These are phyloP conservation scores for Sceloporus tristichus DNA, from an alignment of 2,113 vertebrate species.

Conservation along the genomic window DNA sequence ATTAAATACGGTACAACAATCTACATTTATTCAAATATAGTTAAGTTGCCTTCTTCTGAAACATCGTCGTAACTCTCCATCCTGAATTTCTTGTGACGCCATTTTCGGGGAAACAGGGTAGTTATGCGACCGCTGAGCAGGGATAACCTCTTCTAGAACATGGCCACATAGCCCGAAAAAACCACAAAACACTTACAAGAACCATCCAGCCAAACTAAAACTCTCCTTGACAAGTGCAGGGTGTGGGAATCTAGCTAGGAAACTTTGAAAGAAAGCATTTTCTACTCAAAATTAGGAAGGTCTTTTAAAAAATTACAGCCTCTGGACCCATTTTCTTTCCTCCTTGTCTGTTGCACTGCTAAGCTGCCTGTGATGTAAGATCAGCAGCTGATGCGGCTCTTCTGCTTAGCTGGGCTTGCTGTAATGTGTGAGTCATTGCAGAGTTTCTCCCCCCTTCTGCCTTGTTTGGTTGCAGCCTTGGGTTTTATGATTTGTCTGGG, in stretches of 20 bases:
- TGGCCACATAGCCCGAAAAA: too few relatives aligned
- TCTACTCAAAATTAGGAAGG: rapidly evolving
- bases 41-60: too few relatives aligned
- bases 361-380: rapidly evolving
- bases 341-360: neutral
- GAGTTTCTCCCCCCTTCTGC: conserved; percentile 32
- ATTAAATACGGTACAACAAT: too few relatives aligned
- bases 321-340: neutral
- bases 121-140: too few relatives aligned
- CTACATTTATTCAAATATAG: too few relatives aligned
- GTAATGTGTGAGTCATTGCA: conserved; percentile 69
- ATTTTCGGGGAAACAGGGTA: too few relatives aligned
- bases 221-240: neutral
- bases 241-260: neutral
- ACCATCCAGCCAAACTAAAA: neutral
- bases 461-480: conserved; percentile 25
- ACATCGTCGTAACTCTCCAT: too few relatives aligned
- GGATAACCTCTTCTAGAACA: too few relatives aligned
- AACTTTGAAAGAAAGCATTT: neutral
- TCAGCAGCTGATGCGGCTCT: neutral
- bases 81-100: too few relatives aligned
- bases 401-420: neutral
- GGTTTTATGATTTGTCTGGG: conserved; percentile 48
- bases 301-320: rapidly evolving
- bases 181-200: too few relatives aligned